Evolutionary conservation across 2,888 invertebrate species (phyloP).

Genomic region (Stegana nigrithorax): DNA sequence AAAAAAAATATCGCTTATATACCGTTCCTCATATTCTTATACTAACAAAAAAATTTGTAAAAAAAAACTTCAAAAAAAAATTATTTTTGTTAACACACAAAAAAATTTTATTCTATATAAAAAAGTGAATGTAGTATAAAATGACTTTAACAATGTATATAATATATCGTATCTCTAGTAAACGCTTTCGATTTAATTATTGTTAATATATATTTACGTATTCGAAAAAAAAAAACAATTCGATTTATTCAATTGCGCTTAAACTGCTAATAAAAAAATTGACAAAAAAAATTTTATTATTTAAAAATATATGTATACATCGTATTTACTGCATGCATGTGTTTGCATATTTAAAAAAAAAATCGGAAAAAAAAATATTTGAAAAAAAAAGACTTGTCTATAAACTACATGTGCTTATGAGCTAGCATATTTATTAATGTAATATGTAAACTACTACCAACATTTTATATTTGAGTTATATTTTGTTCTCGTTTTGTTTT

Average conservation of each 20-base stretch:
- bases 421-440: not conserved
- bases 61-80: not conserved
- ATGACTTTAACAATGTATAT: not conserved
- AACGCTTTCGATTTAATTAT: no score
- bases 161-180: not conserved
- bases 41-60: not conserved
- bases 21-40: no score
- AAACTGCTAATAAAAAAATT: not conserved
- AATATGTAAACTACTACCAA: no score
- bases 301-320: no score
- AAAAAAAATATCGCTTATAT: slow-evolving; percentile 12
- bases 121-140: not conserved
- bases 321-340: no score
- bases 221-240: not conserved
- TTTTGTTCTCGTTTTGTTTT: not conserved
- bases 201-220: not conserved
- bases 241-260: not conserved
- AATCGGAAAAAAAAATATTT: not conserved
- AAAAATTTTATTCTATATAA: not conserved
- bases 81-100: not conserved
- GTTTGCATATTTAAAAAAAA: not conserved
- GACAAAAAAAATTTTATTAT: not conserved
- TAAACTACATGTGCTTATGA: not conserved
- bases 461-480: not conserved
- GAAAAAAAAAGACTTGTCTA: not conserved